A percentile compares a stretch with the other conserved stretches of the same genome.
Conservation (phyloP, 1,140 invertebrate species). For the Procambarus clarkii region DNA sequence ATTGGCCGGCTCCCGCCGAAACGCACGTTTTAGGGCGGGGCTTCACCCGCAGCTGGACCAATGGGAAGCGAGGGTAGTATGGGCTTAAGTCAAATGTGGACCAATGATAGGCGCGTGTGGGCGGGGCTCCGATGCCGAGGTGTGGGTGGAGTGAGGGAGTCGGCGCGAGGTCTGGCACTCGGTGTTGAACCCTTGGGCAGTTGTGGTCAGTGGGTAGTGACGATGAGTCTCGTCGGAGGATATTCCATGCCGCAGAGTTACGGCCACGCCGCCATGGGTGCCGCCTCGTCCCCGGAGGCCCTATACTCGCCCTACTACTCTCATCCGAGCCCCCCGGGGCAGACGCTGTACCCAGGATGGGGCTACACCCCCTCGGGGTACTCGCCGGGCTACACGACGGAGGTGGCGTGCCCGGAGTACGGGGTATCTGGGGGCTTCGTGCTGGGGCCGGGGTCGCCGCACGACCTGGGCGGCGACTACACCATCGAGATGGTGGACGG, state of each 20-base stretch:
- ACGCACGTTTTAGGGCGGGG: background rate
- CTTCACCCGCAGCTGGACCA: background rate
- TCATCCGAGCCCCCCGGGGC: slow-evolving; percentile 52
- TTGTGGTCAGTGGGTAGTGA: slow-evolving; percentile 44
- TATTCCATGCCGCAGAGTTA: slow-evolving; percentile 65
- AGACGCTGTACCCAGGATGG: slow-evolving; percentile 55
- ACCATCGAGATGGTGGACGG: slow-evolving; percentile 57
- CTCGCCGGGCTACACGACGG: slow-evolving; percentile 41
- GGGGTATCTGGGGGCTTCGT: slow-evolving; percentile 49
- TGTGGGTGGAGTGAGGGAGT: slow-evolving; percentile 26
- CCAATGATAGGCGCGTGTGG: background rate
- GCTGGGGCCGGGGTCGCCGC: slow-evolving; percentile 30
- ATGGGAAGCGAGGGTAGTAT: background rate
- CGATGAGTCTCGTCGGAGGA: slow-evolving; percentile 62
- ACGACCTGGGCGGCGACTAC: slow-evolving; percentile 48
- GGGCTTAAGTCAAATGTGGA: background rate
- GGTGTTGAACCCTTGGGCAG: slow-evolving; percentile 38
- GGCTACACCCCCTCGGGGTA: slow-evolving; percentile 59
- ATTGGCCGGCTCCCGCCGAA: slow-evolving; percentile 10
- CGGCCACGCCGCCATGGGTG: slow-evolving; percentile 60
- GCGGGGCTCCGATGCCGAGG: background rate
- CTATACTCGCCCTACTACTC: slow-evolving; percentile 53
- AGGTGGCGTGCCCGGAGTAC: slow-evolving; percentile 52
- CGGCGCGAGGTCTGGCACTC: slow-evolving; percentile 21
- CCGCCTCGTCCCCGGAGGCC: slow-evolving; percentile 49